Conservation (phyloP, 2,113 vertebrate genomes). For the Malurus melanocephalus region DNA sequence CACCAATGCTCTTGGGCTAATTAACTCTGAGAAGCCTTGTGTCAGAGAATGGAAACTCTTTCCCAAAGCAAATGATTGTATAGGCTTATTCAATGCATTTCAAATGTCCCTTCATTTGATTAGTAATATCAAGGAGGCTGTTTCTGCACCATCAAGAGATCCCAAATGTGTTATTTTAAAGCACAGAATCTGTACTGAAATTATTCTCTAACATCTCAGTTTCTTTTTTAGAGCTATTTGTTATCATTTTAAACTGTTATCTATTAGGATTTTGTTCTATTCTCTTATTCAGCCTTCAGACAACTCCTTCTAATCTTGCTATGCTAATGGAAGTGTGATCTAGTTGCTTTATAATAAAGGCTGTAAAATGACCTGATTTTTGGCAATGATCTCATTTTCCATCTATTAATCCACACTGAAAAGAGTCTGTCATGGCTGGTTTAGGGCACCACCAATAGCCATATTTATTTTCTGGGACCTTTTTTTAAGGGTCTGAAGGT, state of each 20-base stretch:
- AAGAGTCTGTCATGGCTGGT: not conserved
- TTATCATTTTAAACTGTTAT: not conserved
- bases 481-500: not conserved
- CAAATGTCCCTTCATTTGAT: not conserved
- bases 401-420: not conserved
- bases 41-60: not conserved
- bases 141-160: not conserved
- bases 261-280: not conserved
- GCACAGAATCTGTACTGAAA: not conserved
- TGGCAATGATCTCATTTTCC: not conserved
- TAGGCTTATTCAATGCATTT: not conserved
- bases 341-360: not conserved
- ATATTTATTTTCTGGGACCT: not conserved
- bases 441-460: not conserved
- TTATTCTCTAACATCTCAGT: not conserved
- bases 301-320: not conserved
- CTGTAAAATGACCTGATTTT: not conserved
- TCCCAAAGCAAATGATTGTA: not conserved
- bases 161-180: not conserved
- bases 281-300: not conserved
- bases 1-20: not conserved
- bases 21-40: not conserved
- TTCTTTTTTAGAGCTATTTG: not conserved
- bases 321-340: not conserved
- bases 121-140: not conserved